Conservation (phyloP, 2,113 vertebrate genomes). For the Rhinogobius similis region DNA sequence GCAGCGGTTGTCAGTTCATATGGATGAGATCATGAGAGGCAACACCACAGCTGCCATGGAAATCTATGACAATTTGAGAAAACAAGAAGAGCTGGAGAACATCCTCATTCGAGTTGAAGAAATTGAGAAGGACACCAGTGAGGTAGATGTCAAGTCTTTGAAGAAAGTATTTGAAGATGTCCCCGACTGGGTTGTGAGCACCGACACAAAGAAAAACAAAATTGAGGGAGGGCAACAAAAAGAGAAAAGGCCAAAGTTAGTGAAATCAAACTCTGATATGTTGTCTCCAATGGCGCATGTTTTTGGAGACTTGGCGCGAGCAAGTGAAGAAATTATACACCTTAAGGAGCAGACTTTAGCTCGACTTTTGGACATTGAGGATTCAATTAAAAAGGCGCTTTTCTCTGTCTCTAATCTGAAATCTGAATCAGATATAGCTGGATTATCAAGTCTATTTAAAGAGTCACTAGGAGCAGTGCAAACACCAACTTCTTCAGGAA, state of each 20-base stretch:
- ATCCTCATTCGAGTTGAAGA: slow-evolving; percentile 85
- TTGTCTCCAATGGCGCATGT: slow-evolving; percentile 81
- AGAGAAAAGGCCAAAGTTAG: slow-evolving; percentile 33
- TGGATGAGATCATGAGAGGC: slow-evolving; percentile 88
- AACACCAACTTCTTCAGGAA: slow-evolving; percentile 63
- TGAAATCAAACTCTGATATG: slow-evolving; percentile 55
- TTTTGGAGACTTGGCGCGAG: slow-evolving; percentile 88
- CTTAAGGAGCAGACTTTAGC: slow-evolving; percentile 93
- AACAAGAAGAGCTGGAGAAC: slow-evolving; percentile 84
- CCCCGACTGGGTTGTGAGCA: slow-evolving; percentile 79
- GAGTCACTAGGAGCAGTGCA: slow-evolving; percentile 81
- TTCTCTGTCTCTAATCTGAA: slow-evolving; percentile 90
- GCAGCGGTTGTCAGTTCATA: slow-evolving; percentile 87
- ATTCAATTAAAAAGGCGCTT: slow-evolving; percentile 90
- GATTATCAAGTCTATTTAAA: slow-evolving; percentile 83
- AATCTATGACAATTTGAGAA: slow-evolving; percentile 84
- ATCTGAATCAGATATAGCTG: slow-evolving; percentile 84
- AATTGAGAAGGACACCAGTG: slow-evolving; percentile 84
- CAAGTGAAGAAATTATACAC: slow-evolving; percentile 87
- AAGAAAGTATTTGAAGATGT: slow-evolving; percentile 84
- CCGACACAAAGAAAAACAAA: slow-evolving; percentile 47
- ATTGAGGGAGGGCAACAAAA: slow-evolving; percentile 35
- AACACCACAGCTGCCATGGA: slow-evolving; percentile 82
- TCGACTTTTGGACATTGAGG: slow-evolving; percentile 88
- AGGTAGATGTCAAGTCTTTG: slow-evolving; percentile 81